Conservation (phyloP, 1,140 invertebrate genomes). For the Sminthurinus signatus region DNA sequence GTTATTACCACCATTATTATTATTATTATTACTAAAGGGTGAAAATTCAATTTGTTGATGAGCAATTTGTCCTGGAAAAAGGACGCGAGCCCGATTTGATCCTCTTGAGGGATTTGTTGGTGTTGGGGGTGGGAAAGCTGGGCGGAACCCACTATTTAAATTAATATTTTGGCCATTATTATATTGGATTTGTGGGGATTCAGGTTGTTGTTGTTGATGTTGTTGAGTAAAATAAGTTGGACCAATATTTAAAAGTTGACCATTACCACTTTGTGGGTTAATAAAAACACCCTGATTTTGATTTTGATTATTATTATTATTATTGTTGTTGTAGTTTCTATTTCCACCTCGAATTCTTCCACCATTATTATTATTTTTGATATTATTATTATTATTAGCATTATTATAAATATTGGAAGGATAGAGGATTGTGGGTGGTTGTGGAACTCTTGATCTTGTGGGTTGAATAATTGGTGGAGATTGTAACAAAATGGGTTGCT, state of each 20-base stretch:
- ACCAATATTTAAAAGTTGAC: background rate
- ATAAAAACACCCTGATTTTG: background rate
- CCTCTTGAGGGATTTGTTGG: background rate
- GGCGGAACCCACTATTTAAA: slow-evolving; percentile 20
- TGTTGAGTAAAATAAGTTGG: slow-evolving; percentile 13
- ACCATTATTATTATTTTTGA: too few species aligned
- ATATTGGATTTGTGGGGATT: background rate
- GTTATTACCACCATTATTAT: background rate
- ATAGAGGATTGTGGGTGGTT: background rate
- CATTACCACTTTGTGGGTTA: background rate
- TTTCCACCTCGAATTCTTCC: background rate
- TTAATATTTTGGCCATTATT: background rate
- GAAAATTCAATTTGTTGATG: background rate
- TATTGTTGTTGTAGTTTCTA: background rate
- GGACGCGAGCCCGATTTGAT: background rate
- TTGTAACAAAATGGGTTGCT: background rate
- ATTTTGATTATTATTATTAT: background rate
- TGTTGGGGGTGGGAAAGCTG: slow-evolving; percentile 17
- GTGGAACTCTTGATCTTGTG: too few species aligned
- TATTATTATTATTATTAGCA: too few species aligned
- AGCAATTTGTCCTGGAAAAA: slow-evolving; percentile 29
- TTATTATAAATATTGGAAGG: background rate
- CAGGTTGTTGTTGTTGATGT: background rate
- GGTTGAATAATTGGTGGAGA: too few species aligned
- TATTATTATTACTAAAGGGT: background rate